Evolutionary conservation across 2,113 vertebrate species (phyloP), one percentile per base, ranked within the genome.

Genomic region (Noturus placidus): DNA sequence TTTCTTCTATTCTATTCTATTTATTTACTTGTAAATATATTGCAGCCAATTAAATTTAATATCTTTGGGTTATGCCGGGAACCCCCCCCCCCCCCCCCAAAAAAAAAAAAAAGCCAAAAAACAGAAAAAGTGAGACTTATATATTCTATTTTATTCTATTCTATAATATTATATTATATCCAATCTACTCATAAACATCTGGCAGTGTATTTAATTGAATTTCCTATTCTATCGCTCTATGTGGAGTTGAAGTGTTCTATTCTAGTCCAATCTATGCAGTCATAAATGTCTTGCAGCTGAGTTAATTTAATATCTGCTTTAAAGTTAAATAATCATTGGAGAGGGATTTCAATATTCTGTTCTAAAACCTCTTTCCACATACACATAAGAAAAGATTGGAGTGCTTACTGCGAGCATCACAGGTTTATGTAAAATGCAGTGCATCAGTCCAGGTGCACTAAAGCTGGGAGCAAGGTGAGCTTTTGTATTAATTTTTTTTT

Each of bases 381-480:
- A 78, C 57, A 67, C 57, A 22, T 87, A 72, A 19, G 13, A 65
- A 56, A 76, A 83, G 61, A 90, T 82, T 46, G n/a, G 61, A 87
- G 38, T 82, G 78, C 25, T 83, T 84, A 82, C 78, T 78, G 69
- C 46, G 85, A 72, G 82, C 54, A 89, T 65, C 63, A 82, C 33
- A 87, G 87, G 59, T 81, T 89, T 69, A 65, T 70, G 69, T 74
- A 84, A 83, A 88, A 87, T 77, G 52, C 38, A 85, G 67, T 77
- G 72, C 78, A 83, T 86, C 67, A 86, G 65, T 84, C 22, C 84
- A 88, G 84, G 84, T 67, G 84, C 86, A 91, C n/a, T 84, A 85
- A 88, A 89, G 87, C 67, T 91, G 57, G 13, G 84, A 76, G 46
- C 7, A 78, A 52, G 87, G 25, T 65, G 80, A 79, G 87, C 20